phyloP scores from a whole-genome alignment of 1,140 invertebrate species.

The Lucilia sericata region DNA sequence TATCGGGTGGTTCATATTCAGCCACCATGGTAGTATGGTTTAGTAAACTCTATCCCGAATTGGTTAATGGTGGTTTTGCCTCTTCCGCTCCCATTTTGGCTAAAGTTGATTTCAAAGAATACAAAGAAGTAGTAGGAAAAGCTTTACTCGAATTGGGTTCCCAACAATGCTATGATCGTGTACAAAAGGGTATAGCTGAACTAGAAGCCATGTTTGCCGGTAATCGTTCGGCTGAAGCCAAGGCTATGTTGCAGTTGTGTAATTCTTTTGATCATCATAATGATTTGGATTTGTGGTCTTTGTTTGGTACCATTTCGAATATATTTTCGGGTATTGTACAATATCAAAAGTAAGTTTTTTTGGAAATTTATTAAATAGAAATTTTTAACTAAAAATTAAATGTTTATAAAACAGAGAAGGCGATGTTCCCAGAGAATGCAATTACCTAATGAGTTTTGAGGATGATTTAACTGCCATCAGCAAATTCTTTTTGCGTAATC shows the following conservation, averaged over 20 bases:
- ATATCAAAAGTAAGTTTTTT: slow-evolving; percentile 53
- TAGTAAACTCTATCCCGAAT: slow-evolving; percentile 81
- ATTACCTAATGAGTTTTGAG: slow-evolving; percentile 53
- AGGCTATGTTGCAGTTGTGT: slow-evolving; percentile 66
- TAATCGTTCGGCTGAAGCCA: slow-evolving; percentile 55
- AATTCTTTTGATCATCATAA: slow-evolving; percentile 59
- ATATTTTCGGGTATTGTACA: slow-evolving; percentile 60
- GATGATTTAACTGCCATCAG: slow-evolving; percentile 59
- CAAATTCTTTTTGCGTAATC: slow-evolving; percentile 56
- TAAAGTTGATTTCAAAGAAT: slow-evolving; percentile 75
- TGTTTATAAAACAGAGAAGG: slow-evolving; percentile 51
- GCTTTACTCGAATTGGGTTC: slow-evolving; percentile 62
- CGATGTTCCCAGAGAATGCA: slow-evolving; percentile 55
- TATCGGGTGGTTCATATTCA: slow-evolving; percentile 87
- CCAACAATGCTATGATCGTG: slow-evolving; percentile 68
- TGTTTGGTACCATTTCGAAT: slow-evolving; percentile 62
- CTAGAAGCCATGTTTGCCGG: slow-evolving; percentile 65
- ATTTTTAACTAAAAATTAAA: no score
- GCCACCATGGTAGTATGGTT: slow-evolving; percentile 83
- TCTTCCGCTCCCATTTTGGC: slow-evolving; percentile 80
- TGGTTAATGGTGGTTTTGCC: slow-evolving; percentile 75
- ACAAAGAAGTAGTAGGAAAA: slow-evolving; percentile 57
- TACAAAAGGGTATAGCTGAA: slow-evolving; percentile 71
- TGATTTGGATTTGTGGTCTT: slow-evolving; percentile 61
- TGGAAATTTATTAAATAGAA: no score